phyloP scores from a whole-genome alignment of 2,797 vertebrate species.

The Etheostoma perlongum region DNA sequence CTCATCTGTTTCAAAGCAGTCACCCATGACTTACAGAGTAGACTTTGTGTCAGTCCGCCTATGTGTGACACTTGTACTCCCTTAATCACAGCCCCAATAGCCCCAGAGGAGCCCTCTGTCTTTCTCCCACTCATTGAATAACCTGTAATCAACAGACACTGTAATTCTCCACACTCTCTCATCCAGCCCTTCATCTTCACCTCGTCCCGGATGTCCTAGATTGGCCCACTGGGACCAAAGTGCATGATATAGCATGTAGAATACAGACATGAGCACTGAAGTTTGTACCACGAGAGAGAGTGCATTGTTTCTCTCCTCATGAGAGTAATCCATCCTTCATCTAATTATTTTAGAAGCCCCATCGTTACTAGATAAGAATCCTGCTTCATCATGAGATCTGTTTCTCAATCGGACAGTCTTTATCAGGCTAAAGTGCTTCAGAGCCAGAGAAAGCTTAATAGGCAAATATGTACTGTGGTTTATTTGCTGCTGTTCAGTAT shows the following conservation, averaged over 20 bases:
- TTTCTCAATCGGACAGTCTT: conserved; percentile 57
- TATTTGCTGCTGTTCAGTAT: conserved; percentile 38
- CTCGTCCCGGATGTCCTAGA: conserved; percentile 37
- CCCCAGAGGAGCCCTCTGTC: conserved; percentile 38
- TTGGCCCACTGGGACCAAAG: conserved; percentile 29
- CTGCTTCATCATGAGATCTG: conserved; percentile 65
- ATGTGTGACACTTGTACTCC: conserved; percentile 23
- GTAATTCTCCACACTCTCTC: conserved; percentile 10
- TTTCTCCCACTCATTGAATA: conserved; percentile 25
- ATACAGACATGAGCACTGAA: conserved; percentile 32
- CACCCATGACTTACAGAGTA: conserved; percentile 7
- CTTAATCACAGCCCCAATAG: conserved; percentile 50
- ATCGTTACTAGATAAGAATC: conserved; percentile 68
- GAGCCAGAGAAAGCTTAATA: conserved; percentile 43
- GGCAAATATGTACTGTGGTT: conserved; percentile 40
- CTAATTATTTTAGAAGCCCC: conserved; percentile 49
- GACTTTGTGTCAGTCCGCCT: conserved; percentile 7
- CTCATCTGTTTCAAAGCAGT: conserved; percentile 11
- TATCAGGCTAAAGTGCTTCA: conserved; percentile 65
- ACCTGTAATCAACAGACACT: conserved; percentile 49
- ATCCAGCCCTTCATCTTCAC: conserved; percentile 20
- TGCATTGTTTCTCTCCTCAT: conserved; percentile 42
- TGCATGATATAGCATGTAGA: conserved; percentile 41
- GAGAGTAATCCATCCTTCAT: conserved; percentile 52
- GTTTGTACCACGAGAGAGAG: conserved; percentile 24